phyloP scores from a whole-genome alignment of 2,113 vertebrate genomes.

The Xenopus borealis region DNA sequence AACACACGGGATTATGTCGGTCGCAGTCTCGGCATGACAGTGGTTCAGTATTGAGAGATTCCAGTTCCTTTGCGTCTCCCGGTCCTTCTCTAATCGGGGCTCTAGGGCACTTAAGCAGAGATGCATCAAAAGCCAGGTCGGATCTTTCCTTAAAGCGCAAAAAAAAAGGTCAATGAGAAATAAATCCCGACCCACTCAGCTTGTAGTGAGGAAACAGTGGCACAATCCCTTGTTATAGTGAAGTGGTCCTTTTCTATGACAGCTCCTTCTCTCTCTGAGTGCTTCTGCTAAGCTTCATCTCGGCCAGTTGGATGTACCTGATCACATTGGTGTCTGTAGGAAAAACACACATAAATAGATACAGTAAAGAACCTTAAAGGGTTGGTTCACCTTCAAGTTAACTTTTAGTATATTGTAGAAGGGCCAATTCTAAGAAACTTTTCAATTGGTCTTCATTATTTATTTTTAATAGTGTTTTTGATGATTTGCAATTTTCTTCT shows the following conservation, averaged over 20 bases:
- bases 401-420: too few relatives aligned
- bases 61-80: background rate
- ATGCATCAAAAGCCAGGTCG: slow-evolving; percentile 12
- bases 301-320: slow-evolving; percentile 97
- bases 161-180: slow-evolving; percentile 50
- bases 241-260: slow-evolving; percentile 63
- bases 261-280: slow-evolving; percentile 91
- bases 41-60: background rate
- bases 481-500: too few relatives aligned
- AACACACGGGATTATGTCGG: background rate
- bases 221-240: slow-evolving; percentile 49
- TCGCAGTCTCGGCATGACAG: background rate
- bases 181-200: slow-evolving; percentile 52
- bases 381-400: too few relatives aligned
- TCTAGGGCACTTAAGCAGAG: slow-evolving; percentile 10
- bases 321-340: slow-evolving; percentile 96
- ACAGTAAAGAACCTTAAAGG: too few relatives aligned
- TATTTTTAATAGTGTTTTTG: too few relatives aligned
- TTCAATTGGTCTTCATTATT: too few relatives aligned
- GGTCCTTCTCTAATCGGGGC: slow-evolving; percentile 2
- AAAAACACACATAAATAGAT: slow-evolving; percentile 32
- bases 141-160: background rate
- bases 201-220: slow-evolving; percentile 50
- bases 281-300: slow-evolving; percentile 95
- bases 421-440: too few relatives aligned